Evolutionary conservation across 1,140 invertebrate genomes (phyloP).

Genomic region (Lethrus apterus): DNA sequence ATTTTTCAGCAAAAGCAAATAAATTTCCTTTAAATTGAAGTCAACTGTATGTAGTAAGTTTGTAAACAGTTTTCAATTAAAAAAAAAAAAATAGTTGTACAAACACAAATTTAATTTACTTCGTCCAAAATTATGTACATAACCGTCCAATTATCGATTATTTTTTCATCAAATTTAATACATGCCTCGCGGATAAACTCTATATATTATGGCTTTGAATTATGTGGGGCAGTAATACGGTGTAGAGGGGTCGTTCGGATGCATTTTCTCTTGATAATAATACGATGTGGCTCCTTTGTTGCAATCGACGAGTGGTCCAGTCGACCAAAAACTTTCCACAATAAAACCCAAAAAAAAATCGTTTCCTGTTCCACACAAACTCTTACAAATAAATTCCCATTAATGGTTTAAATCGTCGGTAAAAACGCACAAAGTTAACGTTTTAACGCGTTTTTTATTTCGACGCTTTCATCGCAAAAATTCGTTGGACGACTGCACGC

Average conservation of each 20-base stretch:
- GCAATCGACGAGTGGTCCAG: slow-evolving; percentile 20
- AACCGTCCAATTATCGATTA: too few relatives aligned
- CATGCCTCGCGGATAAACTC: too few relatives aligned
- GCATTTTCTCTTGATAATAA: slow-evolving; percentile 21
- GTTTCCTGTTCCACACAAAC: slow-evolving; percentile 3
- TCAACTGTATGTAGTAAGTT: too few relatives aligned
- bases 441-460: slow-evolving; percentile 6
- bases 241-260: slow-evolving; percentile 5
- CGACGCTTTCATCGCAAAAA: slow-evolving; percentile 6
- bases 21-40: too few relatives aligned
- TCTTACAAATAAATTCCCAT: not conserved
- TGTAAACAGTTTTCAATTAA: too few relatives aligned
- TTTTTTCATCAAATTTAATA: too few relatives aligned
- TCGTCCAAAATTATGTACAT: too few relatives aligned
- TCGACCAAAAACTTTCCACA: slow-evolving; percentile 16
- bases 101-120: too few relatives aligned
- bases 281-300: slow-evolving; percentile 25
- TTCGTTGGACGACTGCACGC: slow-evolving; percentile 20
- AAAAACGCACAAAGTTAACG: slow-evolving; percentile 2
- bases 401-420: slow-evolving; percentile 8
- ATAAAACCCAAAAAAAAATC: slow-evolving; percentile 1
- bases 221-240: slow-evolving; percentile 11
- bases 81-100: too few relatives aligned
- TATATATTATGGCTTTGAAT: slow-evolving; percentile 3
- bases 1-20: too few relatives aligned